A percentile compares a stretch with the other conserved stretches of the same genome.
These are phyloP conservation scores for Drosophila incognita DNA, from an alignment of 2,888 invertebrate genomes.

Conservation along the genomic window DNA sequence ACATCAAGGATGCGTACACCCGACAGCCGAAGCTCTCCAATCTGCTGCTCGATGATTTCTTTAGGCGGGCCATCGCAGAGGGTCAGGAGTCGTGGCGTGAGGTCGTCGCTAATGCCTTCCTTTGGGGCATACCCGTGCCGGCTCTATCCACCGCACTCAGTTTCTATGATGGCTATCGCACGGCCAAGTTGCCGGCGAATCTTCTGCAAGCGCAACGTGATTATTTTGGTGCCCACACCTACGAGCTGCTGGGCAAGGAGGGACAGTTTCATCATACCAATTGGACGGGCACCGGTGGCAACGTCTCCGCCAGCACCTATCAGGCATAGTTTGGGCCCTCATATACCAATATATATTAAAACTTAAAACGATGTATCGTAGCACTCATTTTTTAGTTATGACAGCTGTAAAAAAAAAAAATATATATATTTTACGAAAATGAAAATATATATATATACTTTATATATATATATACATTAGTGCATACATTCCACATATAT, in stretches of 20 bases:
- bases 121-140: conserved; percentile 96
- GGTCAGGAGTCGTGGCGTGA: conserved; percentile 94
- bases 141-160: conserved; percentile 96
- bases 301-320: conserved; percentile 97
- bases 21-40: conserved; percentile 94
- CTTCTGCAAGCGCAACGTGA: conserved; percentile 98
- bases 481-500: conserved; percentile 40
- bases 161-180: conserved; percentile 98
- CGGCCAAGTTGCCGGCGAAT: conserved; percentile 95
- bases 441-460: neutral
- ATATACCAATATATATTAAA: neutral
- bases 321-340: conserved; percentile 86
- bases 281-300: conserved; percentile 99
- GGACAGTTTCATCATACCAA: conserved; percentile 98
- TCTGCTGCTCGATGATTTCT: conserved; percentile 96
- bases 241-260: conserved; percentile 94
- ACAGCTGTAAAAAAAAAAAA: too few species aligned
- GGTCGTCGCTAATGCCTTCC: conserved; percentile 90
- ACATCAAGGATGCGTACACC: conserved; percentile 97
- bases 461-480: neutral
- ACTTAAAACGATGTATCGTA: too few species aligned
- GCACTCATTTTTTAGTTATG: too few species aligned
- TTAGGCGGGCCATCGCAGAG: conserved; percentile 91
- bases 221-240: conserved; percentile 99
- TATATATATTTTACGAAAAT: too few species aligned